Conservation (phyloP, 2,888 invertebrate species). For the Ametastegia equiseti region DNA sequence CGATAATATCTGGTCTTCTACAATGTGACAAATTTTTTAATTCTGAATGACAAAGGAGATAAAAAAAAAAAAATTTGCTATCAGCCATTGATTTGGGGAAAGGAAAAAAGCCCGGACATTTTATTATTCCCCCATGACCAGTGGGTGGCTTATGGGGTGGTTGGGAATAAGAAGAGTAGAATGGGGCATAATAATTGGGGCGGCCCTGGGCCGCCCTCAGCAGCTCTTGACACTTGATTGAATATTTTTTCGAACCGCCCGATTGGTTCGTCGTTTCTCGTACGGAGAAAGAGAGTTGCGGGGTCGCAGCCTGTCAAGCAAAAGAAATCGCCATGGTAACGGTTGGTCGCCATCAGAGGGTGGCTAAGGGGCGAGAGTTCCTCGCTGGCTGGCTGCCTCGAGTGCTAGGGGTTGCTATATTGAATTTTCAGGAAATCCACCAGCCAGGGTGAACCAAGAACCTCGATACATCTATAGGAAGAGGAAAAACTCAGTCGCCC, state of each 20-base stretch:
- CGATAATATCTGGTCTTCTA: too few relatives aligned
- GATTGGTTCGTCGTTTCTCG: slow-evolving; percentile 71
- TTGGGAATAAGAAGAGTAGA: slow-evolving; percentile 32
- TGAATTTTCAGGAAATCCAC: slow-evolving; percentile 69
- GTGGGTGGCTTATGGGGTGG: slow-evolving; percentile 52
- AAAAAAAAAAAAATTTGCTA: slow-evolving; percentile 53
- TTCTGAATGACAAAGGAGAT: neutral
- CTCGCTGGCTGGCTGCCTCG: slow-evolving; percentile 22
- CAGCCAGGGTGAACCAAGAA: slow-evolving; percentile 26
- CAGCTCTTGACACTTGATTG: slow-evolving; percentile 74
- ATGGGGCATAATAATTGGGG: slow-evolving; percentile 58
- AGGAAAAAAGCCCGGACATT: slow-evolving; percentile 73
- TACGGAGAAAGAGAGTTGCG: slow-evolving; percentile 54
- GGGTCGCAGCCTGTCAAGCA: slow-evolving; percentile 71
- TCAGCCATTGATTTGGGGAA: slow-evolving; percentile 74
- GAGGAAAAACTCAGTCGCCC: slow-evolving; percentile 22
- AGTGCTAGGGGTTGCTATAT: slow-evolving; percentile 60
- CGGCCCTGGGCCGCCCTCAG: slow-evolving; percentile 56
- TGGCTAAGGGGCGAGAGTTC: slow-evolving; percentile 55
- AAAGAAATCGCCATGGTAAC: slow-evolving; percentile 75
- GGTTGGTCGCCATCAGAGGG: slow-evolving; percentile 59
- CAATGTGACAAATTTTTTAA: neutral
- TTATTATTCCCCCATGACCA: slow-evolving; percentile 71
- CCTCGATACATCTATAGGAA: neutral
- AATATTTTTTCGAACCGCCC: slow-evolving; percentile 74